Evolutionary conservation across 2,113 vertebrate species (phyloP).

Genomic region (Notiomystis cincta): DNA sequence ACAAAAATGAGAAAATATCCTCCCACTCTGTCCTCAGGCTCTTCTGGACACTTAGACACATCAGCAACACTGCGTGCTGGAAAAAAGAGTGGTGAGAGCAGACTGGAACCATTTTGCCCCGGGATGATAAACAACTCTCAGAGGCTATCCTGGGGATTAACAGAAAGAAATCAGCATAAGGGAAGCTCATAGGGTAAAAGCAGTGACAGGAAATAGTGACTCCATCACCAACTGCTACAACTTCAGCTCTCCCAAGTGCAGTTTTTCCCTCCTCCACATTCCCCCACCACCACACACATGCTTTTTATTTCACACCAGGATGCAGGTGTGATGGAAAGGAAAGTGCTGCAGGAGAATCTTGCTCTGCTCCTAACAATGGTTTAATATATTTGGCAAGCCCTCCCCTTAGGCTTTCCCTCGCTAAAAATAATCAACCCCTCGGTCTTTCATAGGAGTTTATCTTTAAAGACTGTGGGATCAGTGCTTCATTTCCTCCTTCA

Average conservation of each 20-base stretch:
- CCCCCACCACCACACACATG: no score
- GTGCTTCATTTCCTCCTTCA: conserved; percentile 9
- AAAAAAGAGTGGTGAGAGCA: not conserved
- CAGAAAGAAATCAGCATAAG: not conserved
- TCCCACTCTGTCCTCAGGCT: not conserved
- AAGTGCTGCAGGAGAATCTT: conserved; percentile 40
- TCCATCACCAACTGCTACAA: not conserved
- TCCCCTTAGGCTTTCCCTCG: not conserved
- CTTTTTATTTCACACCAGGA: conserved; percentile 29
- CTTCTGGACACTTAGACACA: not conserved
- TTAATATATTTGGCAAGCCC: conserved; percentile 2
- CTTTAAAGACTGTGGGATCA: not conserved
- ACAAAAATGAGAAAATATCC: not conserved
- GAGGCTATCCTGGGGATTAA: not conserved
- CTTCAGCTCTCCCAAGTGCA: not conserved
- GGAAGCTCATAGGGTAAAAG: not conserved
- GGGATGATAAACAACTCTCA: conserved; percentile 2
- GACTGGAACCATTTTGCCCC: not conserved
- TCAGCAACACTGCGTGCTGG: not conserved
- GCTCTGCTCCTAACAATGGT: conserved; percentile 4
- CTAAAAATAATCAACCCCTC: conserved; percentile 1
- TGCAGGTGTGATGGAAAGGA: conserved; percentile 52
- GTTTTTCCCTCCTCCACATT: not conserved
- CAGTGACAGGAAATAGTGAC: not conserved
- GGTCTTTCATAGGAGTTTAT: not conserved